phyloP scores from a whole-genome alignment of 2,797 vertebrate genomes.

The Limnodromus scolopaceus region DNA sequence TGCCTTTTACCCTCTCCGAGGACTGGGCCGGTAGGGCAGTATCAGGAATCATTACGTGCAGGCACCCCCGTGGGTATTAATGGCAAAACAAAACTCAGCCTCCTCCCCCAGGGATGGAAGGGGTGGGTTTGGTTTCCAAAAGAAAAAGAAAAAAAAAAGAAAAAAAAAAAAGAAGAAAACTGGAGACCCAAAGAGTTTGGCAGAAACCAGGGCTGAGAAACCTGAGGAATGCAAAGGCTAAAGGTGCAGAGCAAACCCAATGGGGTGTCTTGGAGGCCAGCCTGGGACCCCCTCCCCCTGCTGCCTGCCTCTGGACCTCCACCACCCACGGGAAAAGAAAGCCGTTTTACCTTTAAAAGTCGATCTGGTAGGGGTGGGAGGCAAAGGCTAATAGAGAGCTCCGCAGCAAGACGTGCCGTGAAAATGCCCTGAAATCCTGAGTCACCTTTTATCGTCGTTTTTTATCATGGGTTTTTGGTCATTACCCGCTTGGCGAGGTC shows the following conservation, averaged over 20 bases:
- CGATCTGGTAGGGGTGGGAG: not conserved
- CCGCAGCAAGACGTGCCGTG: not conserved
- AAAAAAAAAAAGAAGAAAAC: not conserved
- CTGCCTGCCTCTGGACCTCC: not conserved
- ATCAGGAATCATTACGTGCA: not conserved
- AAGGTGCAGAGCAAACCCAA: not conserved
- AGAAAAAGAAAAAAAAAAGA: not conserved
- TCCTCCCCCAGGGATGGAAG: not conserved
- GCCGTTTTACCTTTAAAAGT: not conserved
- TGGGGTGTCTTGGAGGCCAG: not conserved
- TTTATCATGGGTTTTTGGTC: not conserved
- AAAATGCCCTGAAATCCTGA: constrained; percentile 65
- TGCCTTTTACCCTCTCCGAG: not conserved
- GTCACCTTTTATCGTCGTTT: not conserved
- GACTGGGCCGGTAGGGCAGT: not conserved
- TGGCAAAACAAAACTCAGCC: not conserved
- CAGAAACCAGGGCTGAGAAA: not conserved
- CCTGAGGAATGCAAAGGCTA: not conserved
- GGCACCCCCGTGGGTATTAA: not conserved
- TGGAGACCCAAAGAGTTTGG: not conserved
- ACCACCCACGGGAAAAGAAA: not conserved
- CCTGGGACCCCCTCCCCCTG: not conserved
- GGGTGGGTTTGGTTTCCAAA: not conserved
- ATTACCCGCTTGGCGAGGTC: not conserved
- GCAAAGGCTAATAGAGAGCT: not conserved